These are phyloP conservation scores for Strigamia crassipes DNA, from an alignment of 2,888 invertebrate genomes.

Conservation along the genomic window DNA sequence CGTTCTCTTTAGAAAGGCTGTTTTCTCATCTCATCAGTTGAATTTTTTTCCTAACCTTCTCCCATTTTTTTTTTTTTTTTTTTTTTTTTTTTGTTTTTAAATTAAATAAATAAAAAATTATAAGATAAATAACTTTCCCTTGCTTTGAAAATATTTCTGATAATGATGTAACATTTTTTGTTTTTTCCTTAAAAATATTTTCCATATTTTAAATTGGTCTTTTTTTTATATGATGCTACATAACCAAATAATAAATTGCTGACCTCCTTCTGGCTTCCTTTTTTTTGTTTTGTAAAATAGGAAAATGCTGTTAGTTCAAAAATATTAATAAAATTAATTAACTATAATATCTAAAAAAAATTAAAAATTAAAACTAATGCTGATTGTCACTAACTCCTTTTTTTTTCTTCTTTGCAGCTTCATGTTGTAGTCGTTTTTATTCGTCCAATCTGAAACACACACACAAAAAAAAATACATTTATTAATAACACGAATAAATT, in stretches of 20 bases:
- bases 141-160: neutral
- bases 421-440: neutral
- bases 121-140: neutral
- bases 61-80: neutral
- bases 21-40: neutral
- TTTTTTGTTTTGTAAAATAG: neutral
- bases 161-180: neutral
- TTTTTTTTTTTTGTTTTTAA: neutral
- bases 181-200: neutral
- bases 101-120: neutral
- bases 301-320: neutral
- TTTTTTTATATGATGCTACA: neutral
- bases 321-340: conserved; percentile 1
- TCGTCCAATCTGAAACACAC: neutral
- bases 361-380: neutral
- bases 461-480: neutral
- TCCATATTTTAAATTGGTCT: neutral
- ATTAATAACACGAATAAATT: neutral
- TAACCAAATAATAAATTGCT: neutral
- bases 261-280: neutral
- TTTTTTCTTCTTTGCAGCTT: neutral
- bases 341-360: neutral
- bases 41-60: neutral
- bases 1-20: neutral
- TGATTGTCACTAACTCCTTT: neutral